Evolutionary conservation across 1,140 invertebrate species (phyloP).

Genomic region (Sminthurinus signatus): DNA sequence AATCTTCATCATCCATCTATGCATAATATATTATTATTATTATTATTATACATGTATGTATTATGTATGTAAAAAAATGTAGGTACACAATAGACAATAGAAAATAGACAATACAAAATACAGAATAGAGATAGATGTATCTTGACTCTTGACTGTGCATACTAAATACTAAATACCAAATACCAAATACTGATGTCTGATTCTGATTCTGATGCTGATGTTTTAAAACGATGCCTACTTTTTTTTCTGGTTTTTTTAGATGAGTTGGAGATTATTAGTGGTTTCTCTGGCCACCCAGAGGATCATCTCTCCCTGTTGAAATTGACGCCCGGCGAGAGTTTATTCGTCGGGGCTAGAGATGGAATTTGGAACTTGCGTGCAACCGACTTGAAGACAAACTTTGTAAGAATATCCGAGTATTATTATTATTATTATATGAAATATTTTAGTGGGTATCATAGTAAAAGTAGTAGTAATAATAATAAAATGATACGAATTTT

Average conservation of each 20-base stretch:
- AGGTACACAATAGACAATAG: not conserved
- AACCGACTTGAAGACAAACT: slow-evolving; percentile 30
- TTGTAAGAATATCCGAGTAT: too few relatives aligned
- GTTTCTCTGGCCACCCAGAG: slow-evolving; percentile 32
- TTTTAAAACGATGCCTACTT: too few relatives aligned
- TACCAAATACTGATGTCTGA: too few relatives aligned
- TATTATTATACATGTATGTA: not conserved
- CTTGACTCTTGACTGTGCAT: not conserved
- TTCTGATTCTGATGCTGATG: too few relatives aligned
- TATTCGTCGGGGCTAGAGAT: slow-evolving; percentile 34
- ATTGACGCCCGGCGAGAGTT: slow-evolving; percentile 12
- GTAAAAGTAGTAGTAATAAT: not conserved
- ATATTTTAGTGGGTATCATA: slow-evolving; percentile 2
- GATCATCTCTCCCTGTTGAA: slow-evolving; percentile 36
- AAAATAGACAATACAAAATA: not conserved
- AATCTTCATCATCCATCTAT: not conserved
- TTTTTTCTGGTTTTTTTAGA: slow-evolving; percentile 24
- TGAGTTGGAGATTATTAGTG: slow-evolving; percentile 31
- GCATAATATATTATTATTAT: not conserved
- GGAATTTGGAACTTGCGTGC: slow-evolving; percentile 27
- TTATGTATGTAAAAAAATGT: not conserved
- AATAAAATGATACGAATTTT: not conserved
- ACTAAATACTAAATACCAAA: not conserved
- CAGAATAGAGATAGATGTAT: not conserved
- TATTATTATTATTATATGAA: too few relatives aligned